Base-by-base conservation (phyloP, 2,113 vertebrate species). In the Ptilorrhoa leucosticta region DNA sequence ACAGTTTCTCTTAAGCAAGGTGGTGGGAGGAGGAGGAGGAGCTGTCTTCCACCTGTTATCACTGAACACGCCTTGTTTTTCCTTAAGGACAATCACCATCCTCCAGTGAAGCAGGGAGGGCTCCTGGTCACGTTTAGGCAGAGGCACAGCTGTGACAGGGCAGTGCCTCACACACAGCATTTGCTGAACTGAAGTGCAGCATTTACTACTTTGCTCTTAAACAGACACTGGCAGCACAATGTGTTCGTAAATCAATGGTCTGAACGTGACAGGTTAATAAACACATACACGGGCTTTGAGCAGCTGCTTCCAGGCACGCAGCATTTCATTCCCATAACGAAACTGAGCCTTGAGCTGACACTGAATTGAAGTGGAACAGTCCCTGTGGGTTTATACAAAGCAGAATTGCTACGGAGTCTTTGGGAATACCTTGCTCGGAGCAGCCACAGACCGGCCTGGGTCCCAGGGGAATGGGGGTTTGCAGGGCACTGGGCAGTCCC, bases 1-100 rank as follows among this genome's bases (percentile, higher is more conserved):
- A 54, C 10, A 27, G 44, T 9, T 40, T 28, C 75, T 42, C 45
- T 56, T 13, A 48, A 50, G 51, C 17, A 20, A 83, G 53, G 35
- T 14, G 54, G 45, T 27, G 24, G 28, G 57, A 40, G 23, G 44
- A 44, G 20, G 61, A 69, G 12, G 31, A 81, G 48, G 33, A 91
- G 27, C 28, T 21, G 8, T 31, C 30, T 42, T 27, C 56, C 42
- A 13, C 20, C 5, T 19, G 8, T 6, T 5, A 54, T 51, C 57
- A 16, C 1, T 42, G 65, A 70, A 3, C 40, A 10, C 1, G 1
- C 3, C 4, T 4, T 14, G 19, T 4, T 37, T n/a, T 30, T 10
- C 84, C 70, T 39, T 31, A 17, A 33, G 84, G 51, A 54, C 23
- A 58, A 48, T 16, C 5, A 2, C 4, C 7, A 0, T 2, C 73